Evolutionary conservation across 2,888 invertebrate genomes (phyloP), one percentile per base, ranked within the genome.

Genomic region (Morpho achilles): DNA sequence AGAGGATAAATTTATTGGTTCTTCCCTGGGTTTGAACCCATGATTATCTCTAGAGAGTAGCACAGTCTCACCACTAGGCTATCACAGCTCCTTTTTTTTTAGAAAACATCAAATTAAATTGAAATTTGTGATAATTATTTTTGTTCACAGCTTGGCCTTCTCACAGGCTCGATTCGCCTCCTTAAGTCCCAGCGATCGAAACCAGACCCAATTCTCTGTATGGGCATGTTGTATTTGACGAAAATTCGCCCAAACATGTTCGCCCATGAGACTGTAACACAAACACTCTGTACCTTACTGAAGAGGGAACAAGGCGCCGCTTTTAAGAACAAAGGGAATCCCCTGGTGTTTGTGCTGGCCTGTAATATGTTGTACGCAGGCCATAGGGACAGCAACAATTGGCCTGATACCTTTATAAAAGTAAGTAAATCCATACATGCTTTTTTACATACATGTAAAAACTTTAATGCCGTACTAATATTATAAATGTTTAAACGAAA

Each of bases 371-470:
- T 98, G 55, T 93, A 96, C 74, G 93, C 95, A 67, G 96, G 96
- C 0, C 97, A 95, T 77, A 91, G 93, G 51, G 97, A 98, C 46
- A 95, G 95, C 67, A 94, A 92, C 63, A 94, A 94, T 69, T 99
- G 98, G 99, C 98, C 98, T 0, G 97, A 98, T 76, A 91, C 93
- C 57, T 97, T 98, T 88, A 93, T 98, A 1, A 97, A 96, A 93
- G 96, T 96, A 75, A 67, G 7, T 48, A 22, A 23, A 22, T 5
- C 45, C 10, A 2, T 22, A n/a, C 10, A 48, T 9, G 2, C 9
- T 16, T 1, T 16, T 16, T 16, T 16, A 16, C 16, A 16, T 16
- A 16, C 16, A 16, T 16, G 16, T 16, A 16, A 16, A 16, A 16
- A 16, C 16, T 16, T 16, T 16, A 16, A 16, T 16, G 16, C 16